Base-by-base conservation (phyloP, 1,140 invertebrate species). In the Zaprionus capensis region DNA sequence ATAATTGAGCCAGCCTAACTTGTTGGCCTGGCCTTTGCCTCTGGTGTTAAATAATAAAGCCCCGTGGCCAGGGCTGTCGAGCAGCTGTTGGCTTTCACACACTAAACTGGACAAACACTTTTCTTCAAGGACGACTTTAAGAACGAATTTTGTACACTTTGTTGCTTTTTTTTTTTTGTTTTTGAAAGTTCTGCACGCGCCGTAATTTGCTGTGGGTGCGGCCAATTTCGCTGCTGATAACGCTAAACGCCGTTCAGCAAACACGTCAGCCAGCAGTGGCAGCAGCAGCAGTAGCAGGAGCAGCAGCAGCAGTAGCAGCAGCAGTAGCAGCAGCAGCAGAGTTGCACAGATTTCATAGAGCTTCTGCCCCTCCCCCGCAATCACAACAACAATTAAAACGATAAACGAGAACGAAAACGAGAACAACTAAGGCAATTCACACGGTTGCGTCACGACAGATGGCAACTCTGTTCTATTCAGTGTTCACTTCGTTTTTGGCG, bases 401-500 rank as follows among this genome's bases (percentile, higher is more conserved):
- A 31, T n/a, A 31, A 55, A 64, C 11, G 20, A 26, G n/a, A 64
- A 64, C 31, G 20, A 26, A 11, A 64, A 64, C 31, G 34, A 41
- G 9, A 34, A 49, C 26, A 46, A 26, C 14, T 22, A 55, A 44
- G 22, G 14, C 11, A 44, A 44, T 51, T 55, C 46, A 38, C n/a
- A 49, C 41, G 69, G 20, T 58, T 57, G 59, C 59, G 59, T 71
- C 68, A 38, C 56, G 44, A 41, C 46, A 53, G 61, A 20, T 71
- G 73, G 55, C 73, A 76, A 65, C 73, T 65, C 69, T 71, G 68
- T 64, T 28, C 12, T 36, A 44, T 76, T 58, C 55, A 61, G 12
- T 36, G 55, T 71, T 58, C 55, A 61, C 68, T 71, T 76, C 73
- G 72, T 64, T 75, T 75, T 75, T 75, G 72, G 72, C 72, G 72